Conservation (phyloP, 2,888 invertebrate species). For the Drosophila hamatofila region DNA sequence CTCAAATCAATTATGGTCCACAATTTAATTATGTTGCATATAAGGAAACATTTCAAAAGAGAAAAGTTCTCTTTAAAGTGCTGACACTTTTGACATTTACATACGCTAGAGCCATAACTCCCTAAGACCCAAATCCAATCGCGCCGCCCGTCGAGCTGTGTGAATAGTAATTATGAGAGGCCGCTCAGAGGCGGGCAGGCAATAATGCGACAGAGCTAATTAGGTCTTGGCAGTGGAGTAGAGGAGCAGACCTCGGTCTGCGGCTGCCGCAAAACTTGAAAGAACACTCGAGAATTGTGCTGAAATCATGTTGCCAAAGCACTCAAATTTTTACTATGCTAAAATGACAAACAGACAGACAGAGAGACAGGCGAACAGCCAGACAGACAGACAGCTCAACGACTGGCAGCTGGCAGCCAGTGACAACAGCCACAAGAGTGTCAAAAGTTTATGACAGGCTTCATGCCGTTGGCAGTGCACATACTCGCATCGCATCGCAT, state of each 20-base stretch:
- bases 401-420: constrained; percentile 21
- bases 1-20: neutral
- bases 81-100: constrained; percentile 24
- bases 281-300: constrained; percentile 25
- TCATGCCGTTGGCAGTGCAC: neutral
- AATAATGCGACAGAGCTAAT: constrained; percentile 28
- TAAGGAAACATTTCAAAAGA: too few species aligned
- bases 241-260: constrained; percentile 1
- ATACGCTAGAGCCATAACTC: constrained; percentile 14
- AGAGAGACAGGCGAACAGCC: neutral
- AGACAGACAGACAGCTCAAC: constrained; percentile 27
- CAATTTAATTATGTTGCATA: neutral
- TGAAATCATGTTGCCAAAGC: constrained; percentile 24
- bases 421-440: constrained; percentile 23
- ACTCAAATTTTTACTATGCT: constrained; percentile 22
- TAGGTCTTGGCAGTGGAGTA: constrained; percentile 11
- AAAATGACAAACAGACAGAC: constrained; percentile 38
- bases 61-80: constrained; percentile 5
- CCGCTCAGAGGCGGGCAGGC: constrained; percentile 5
- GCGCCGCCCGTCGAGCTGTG: neutral
- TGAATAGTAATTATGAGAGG: constrained; percentile 32
- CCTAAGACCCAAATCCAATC: constrained; percentile 21
- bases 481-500: neutral
- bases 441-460: constrained; percentile 33
- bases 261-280: constrained; percentile 17